Conservation (phyloP, 2,113 vertebrate genomes). For the Myiozetetes cayanensis region DNA sequence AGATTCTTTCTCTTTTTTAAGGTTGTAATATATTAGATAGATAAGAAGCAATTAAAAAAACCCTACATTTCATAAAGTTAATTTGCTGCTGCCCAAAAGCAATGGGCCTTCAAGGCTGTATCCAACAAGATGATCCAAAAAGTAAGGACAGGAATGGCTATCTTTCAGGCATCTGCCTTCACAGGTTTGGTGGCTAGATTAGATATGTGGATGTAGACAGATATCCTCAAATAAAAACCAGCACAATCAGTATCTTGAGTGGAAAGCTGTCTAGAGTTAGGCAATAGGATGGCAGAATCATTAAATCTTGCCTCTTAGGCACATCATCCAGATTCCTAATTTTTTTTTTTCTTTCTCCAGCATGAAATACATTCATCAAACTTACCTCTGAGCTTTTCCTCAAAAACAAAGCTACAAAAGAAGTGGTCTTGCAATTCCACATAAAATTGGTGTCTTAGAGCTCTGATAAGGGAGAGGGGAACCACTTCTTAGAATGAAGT, state of each 20-base stretch:
- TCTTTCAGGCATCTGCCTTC: not conserved
- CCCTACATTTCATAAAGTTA: slow-evolving; percentile 23
- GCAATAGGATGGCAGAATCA: not conserved
- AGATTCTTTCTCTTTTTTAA: slow-evolving; percentile 36
- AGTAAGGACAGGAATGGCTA: not conserved
- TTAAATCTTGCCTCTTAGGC: not conserved
- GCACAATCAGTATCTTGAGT: not conserved
- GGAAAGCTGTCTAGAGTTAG: not conserved
- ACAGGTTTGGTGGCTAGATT: not conserved
- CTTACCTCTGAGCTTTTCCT: not conserved
- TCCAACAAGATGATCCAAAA: not conserved
- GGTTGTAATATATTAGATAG: slow-evolving; percentile 28
- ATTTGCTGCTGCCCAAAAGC: slow-evolving; percentile 3
- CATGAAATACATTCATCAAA: not conserved
- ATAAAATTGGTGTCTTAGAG: not conserved
- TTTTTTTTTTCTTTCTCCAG: not conserved
- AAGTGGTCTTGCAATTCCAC: not conserved
- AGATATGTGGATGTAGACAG: not conserved
- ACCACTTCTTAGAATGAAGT: rapidly evolving
- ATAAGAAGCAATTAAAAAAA: not conserved
- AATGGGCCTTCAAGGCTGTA: not conserved
- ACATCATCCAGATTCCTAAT: not conserved
- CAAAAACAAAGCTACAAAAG: not conserved
- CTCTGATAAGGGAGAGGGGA: not conserved
- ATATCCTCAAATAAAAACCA: not conserved